These are phyloP conservation scores for Ceratosolen solmsi DNA, from an alignment of 1,140 invertebrate species.

Conservation along the genomic window DNA sequence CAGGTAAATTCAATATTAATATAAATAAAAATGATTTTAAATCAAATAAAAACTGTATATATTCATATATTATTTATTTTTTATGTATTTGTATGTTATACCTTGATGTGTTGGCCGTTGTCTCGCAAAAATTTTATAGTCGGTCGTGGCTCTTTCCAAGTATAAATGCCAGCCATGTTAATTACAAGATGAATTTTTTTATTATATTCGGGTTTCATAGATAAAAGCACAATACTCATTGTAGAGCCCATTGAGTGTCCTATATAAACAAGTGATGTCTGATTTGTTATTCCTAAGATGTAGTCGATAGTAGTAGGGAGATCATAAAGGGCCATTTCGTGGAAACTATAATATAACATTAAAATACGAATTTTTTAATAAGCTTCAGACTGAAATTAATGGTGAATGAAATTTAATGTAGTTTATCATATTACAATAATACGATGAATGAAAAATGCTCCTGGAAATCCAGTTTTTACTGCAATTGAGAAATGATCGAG, in stretches of 20 bases:
- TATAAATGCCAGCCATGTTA: conserved; percentile 75
- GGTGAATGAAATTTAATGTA: too few species aligned
- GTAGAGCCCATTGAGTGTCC: conserved; percentile 52
- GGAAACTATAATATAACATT: conserved; percentile 52
- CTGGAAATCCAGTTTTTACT: too few species aligned
- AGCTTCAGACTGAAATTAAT: too few species aligned
- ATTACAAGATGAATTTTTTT: conserved; percentile 71
- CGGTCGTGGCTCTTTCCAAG: conserved; percentile 44
- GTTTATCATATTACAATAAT: too few species aligned
- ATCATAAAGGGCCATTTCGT: conserved; percentile 47
- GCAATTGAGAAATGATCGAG: too few species aligned
- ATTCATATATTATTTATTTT: conserved; percentile 39
- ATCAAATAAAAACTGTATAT: neutral
- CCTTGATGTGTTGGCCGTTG: neutral
- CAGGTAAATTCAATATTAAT: neutral
- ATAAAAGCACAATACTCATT: conserved; percentile 8
- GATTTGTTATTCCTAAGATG: conserved; percentile 39
- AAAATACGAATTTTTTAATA: too few species aligned
- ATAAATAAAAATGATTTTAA: neutral
- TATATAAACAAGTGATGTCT: conserved; percentile 26
- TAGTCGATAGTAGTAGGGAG: conserved; percentile 43
- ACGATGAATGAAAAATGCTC: too few species aligned
- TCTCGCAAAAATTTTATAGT: neutral
- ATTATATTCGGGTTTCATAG: conserved; percentile 72
- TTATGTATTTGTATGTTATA: too few species aligned